phyloP scores from a whole-genome alignment of 2,113 vertebrate species.

The Engystomops pustulosus region DNA sequence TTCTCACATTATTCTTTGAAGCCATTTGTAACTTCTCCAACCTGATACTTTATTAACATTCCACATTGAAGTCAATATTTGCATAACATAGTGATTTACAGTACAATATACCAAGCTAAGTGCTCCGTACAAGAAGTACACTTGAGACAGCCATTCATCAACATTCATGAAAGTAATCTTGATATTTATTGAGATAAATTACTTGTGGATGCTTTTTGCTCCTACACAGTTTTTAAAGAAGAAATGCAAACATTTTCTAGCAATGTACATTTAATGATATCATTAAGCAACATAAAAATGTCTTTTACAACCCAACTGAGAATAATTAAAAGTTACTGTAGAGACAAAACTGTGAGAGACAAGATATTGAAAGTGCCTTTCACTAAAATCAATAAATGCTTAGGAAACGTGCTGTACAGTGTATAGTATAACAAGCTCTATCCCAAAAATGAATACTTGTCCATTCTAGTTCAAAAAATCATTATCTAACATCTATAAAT shows the following conservation, averaged over 20 bases:
- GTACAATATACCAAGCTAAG: slow-evolving; percentile 44
- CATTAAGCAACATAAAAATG: background rate
- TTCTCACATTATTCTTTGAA: background rate
- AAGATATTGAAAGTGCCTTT: background rate
- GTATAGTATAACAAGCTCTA: background rate
- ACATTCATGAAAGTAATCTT: slow-evolving; percentile 41
- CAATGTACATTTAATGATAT: slow-evolving; percentile 8
- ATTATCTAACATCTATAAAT: too few relatives aligned
- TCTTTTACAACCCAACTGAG: background rate
- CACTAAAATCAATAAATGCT: background rate
- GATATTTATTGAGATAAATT: slow-evolving; percentile 53
- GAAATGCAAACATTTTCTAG: slow-evolving; percentile 24
- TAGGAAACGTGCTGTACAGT: background rate
- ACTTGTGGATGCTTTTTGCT: slow-evolving; percentile 26
- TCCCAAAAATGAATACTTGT: background rate
- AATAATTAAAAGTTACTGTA: slow-evolving; percentile 5
- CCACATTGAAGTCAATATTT: slow-evolving; percentile 38
- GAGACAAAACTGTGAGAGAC: background rate
- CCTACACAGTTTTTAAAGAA: slow-evolving; percentile 11
- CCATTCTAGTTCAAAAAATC: too few relatives aligned
- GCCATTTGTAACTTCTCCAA: background rate
- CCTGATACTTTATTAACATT: background rate
- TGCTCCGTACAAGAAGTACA: slow-evolving; percentile 31
- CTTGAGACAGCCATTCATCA: slow-evolving; percentile 46
- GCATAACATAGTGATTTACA: slow-evolving; percentile 31